These are phyloP conservation scores for Mayetiola destructor DNA, from an alignment of 2,888 invertebrate genomes.

Conservation along the genomic window DNA sequence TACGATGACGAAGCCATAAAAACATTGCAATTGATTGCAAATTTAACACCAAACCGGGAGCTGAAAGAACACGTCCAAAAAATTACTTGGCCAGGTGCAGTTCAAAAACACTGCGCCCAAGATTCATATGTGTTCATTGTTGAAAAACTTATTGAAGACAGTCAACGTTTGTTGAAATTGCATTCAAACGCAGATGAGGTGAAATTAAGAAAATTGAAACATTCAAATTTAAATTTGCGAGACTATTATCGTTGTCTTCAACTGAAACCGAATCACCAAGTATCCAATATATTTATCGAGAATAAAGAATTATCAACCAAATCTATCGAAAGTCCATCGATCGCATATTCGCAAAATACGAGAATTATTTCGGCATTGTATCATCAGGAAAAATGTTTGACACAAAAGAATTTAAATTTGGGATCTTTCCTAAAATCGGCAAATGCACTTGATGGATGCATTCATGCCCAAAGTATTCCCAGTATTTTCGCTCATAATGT, in stretches of 20 bases:
- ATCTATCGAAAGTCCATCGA: neutral
- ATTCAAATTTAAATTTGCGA: neutral
- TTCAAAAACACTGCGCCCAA: neutral
- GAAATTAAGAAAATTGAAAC: too few relatives aligned
- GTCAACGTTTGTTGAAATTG: neutral
- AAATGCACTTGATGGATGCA: neutral
- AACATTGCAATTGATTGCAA: neutral
- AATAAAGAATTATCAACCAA: neutral
- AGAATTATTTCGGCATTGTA: neutral
- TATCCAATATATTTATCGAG: neutral
- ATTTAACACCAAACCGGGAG: neutral
- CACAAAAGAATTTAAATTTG: neutral
- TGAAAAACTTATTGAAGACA: neutral
- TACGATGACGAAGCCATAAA: neutral
- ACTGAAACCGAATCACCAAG: neutral
- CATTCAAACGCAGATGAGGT: neutral
- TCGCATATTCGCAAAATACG: neutral
- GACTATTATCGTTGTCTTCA: neutral
- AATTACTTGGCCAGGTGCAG: neutral
- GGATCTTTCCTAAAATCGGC: neutral
- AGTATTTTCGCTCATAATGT: neutral
- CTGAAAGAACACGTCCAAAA: neutral
- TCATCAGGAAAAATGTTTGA: neutral
- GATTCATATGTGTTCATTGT: neutral
- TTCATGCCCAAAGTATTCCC: neutral